Evolutionary conservation across 2,797 vertebrate genomes (phyloP).

Genomic region (Phyllotis vaccarum): DNA sequence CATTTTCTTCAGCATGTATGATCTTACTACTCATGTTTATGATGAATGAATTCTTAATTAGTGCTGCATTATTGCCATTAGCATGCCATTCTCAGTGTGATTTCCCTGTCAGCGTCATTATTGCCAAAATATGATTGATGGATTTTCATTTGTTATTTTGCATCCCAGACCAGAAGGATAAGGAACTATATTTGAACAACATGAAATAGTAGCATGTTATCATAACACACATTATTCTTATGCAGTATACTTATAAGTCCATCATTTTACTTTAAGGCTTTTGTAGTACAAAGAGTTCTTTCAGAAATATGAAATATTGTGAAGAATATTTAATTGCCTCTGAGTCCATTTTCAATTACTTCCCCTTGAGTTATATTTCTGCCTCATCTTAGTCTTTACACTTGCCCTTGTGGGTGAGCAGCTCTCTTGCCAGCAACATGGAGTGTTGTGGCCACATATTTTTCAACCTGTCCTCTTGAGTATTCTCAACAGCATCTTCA

Average conservation of each 20-base stretch:
- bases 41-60: background rate
- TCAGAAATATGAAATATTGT: background rate
- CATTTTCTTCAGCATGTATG: background rate
- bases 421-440: background rate
- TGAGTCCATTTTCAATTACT: background rate
- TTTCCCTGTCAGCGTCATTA: background rate
- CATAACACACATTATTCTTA: background rate
- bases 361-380: background rate
- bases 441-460: fast-evolving
- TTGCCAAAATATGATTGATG: background rate
- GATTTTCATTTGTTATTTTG: background rate
- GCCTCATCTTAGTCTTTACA: background rate
- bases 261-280: background rate
- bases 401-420: background rate
- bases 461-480: background rate
- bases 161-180: background rate
- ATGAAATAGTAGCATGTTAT: background rate
- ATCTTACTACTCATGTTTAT: slow-evolving; percentile 18
- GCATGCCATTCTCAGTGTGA: background rate
- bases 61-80: background rate
- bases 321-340: background rate
- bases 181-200: background rate
- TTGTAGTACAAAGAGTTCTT: background rate
- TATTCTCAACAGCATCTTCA: background rate
- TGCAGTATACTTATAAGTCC: background rate